A percentile compares a stretch with the other conserved stretches of the same genome.
Conservation (phyloP, 2,797 vertebrate species). For the Phrynocephalus guinanensis region DNA sequence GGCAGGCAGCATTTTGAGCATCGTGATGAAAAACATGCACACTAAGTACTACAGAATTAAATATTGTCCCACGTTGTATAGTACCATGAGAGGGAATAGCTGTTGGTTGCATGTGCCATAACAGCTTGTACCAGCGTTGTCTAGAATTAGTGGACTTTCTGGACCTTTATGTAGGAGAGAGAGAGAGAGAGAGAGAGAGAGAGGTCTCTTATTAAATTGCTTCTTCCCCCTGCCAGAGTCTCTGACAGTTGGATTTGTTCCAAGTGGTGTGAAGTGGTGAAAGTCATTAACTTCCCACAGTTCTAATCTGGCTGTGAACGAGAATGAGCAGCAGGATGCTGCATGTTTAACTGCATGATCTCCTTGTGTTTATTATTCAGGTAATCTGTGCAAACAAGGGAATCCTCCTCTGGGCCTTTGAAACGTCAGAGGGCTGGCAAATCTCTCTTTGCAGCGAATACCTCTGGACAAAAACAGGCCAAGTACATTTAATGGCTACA, state of each 20-base stretch:
- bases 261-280: conserved; percentile 17
- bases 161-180: neutral
- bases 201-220: neutral
- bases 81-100: conserved; percentile 10
- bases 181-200: too few relatives aligned
- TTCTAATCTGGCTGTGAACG: conserved; percentile 3
- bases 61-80: conserved; percentile 23
- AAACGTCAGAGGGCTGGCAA: conserved; percentile 12
- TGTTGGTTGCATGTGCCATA: conserved; percentile 26
- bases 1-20: neutral
- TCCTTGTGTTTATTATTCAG: conserved; percentile 47
- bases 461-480: conserved; percentile 2
- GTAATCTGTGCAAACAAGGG: neutral
- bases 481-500: neutral
- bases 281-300: conserved; percentile 12
- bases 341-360: conserved; percentile 37
- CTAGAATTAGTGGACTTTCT: conserved; percentile 28
- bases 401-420: neutral
- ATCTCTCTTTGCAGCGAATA: conserved; percentile 15
- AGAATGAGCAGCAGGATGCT: neutral
- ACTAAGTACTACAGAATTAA: conserved; percentile 16
- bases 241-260: neutral
- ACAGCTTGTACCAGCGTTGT: conserved; percentile 3
- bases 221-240: neutral
- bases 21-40: conserved; percentile 4